Evolutionary conservation across 2,888 invertebrate genomes (phyloP), one percentile per base, ranked within the genome.

Genomic region (Zonitis immaculata): DNA sequence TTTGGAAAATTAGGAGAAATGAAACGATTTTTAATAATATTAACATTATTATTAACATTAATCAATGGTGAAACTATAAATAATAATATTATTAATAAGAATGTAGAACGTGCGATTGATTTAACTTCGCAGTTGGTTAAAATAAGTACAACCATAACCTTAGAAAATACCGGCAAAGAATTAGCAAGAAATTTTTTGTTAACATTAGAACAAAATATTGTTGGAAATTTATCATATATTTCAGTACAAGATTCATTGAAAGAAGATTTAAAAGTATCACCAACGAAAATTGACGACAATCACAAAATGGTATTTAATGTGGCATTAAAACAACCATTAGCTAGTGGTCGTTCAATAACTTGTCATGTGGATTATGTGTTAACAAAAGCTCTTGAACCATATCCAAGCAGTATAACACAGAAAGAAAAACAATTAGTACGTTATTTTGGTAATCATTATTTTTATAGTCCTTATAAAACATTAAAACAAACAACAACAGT

Each of bases 371-470:
- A 95, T 69, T 79, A 84, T 7, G 83, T 91, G 0, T 85, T 86
- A 46, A 87, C 88, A 0, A 89, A 92, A 70, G 80, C 85, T 12
- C 78, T 97, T 25, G 73, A 78, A 26, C 93, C 98, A 0, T 91
- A 89, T 76, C 99, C 99, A 1, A 85, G 85, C 8, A 84, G 88
- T 63, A 95, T 99, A 56, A 82, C 86, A 0, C 99, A 99, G 74
- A 87, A 90, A 57, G 98, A 99, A 68, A 91, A 92, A 67, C 99
- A 99, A 70, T 80, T 95, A 59, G 92, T 99, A 0, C 84, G 89
- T 61, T 97, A 89, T 72, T 82, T 80, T 60, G 95, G 95, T 22
- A 92, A 88, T 69, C 81, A 91, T 52, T 91, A 93, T 71, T 80
- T 89, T 49, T 94, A 85, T 71, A 84, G 90, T 0, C 92, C 95